Conservation (phyloP, 2,113 vertebrate species). For the Platycercus adscitus region DNA sequence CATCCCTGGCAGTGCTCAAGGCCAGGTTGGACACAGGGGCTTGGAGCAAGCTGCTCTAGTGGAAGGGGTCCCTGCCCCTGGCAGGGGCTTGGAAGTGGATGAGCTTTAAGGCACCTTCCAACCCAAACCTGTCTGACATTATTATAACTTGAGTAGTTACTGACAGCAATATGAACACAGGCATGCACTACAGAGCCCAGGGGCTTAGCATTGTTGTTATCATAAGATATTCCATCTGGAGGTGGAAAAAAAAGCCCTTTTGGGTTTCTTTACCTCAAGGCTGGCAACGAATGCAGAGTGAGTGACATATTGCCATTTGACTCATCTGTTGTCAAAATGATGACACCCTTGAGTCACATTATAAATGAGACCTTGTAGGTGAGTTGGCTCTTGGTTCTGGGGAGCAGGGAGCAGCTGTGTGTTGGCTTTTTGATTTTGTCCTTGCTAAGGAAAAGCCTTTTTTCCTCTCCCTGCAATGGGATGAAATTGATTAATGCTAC, state of each 20-base stretch:
- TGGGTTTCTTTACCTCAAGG: neutral
- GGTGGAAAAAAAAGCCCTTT: neutral
- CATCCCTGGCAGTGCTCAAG: neutral
- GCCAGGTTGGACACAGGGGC: neutral
- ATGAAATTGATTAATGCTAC: neutral
- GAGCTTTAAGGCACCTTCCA: neutral
- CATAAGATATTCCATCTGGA: conserved; percentile 14
- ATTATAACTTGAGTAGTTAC: neutral
- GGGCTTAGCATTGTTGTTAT: neutral
- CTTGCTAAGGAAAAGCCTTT: conserved; percentile 5
- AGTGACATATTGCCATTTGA: conserved; percentile 47
- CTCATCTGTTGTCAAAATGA: conserved; percentile 47
- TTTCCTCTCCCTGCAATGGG: neutral
- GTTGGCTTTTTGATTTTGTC: neutral
- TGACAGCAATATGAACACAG: neutral
- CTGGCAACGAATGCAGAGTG: neutral
- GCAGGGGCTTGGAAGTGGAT: neutral
- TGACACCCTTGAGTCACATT: conserved; percentile 22
- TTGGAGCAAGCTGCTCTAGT: neutral
- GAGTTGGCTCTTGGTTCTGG: neutral
- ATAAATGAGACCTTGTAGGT: neutral
- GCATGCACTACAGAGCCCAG: neutral
- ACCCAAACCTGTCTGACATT: neutral
- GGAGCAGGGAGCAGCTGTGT: neutral
- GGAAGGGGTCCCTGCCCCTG: neutral